Percentiles rank a stretch among this genome's conserved stretches.
Conservation (phyloP, 2,797 vertebrate genomes). For the Saxicola maurus region DNA sequence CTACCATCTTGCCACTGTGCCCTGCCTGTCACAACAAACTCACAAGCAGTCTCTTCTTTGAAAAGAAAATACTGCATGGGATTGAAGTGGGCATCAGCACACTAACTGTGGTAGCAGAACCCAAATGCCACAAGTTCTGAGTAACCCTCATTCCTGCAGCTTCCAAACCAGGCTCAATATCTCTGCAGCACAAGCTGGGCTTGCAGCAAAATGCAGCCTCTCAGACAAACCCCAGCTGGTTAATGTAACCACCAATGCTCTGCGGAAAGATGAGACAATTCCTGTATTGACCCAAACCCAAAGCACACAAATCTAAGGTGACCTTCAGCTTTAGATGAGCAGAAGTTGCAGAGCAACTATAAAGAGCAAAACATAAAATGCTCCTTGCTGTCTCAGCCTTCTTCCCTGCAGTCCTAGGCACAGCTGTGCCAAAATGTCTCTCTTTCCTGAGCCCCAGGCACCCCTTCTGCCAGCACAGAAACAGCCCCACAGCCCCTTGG, state of each 20-base stretch:
- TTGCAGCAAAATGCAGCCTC: background rate
- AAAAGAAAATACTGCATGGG: background rate
- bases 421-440: background rate
- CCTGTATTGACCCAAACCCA: constrained; percentile 54
- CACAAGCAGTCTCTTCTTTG: background rate
- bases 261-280: constrained; percentile 59
- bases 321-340: constrained; percentile 36
- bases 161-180: constrained; percentile 4
- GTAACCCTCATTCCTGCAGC: background rate
- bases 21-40: background rate
- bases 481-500: background rate
- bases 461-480: background rate
- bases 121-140: background rate
- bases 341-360: background rate
- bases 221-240: constrained; percentile 5
- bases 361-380: background rate
- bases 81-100: background rate
- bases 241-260: constrained; percentile 44
- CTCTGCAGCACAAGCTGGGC: background rate
- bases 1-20: background rate
- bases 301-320: constrained; percentile 26
- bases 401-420: background rate
- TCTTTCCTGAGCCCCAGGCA: background rate
- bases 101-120: background rate
- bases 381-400: background rate